Conservation (phyloP, 2,113 vertebrate genomes). For the Crocuta crocuta region DNA sequence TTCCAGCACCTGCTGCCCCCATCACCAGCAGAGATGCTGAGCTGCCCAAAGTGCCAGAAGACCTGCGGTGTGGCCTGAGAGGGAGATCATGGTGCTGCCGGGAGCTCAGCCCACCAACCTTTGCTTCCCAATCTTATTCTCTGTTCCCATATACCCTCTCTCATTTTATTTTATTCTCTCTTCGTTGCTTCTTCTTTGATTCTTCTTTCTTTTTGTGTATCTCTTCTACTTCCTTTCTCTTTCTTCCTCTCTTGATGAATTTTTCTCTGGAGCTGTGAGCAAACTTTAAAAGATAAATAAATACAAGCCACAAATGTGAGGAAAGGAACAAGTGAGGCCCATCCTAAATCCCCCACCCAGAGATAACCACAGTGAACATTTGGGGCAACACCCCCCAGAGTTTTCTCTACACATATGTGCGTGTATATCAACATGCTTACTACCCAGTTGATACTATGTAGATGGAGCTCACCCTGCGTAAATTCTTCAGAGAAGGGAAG, state of each 20-base stretch:
- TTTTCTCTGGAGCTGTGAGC: background rate
- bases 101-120: background rate
- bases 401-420: background rate
- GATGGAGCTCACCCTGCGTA: background rate
- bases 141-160: background rate
- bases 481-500: background rate
- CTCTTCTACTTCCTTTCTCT: background rate
- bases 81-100: slow-evolving; percentile 45
- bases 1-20: background rate
- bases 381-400: background rate
- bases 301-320: background rate
- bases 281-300: slow-evolving; percentile 2
- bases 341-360: background rate
- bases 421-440: background rate
- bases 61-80: background rate
- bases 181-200: background rate
- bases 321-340: background rate
- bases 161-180: background rate
- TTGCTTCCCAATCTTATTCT: background rate
- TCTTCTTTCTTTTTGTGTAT: background rate
- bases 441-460: background rate
- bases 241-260: background rate
- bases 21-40: background rate
- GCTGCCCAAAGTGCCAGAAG: slow-evolving; percentile 50
- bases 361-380: background rate